phyloP scores from a whole-genome alignment of 2,797 vertebrate species.

The Arrhamphus sclerolepis region DNA sequence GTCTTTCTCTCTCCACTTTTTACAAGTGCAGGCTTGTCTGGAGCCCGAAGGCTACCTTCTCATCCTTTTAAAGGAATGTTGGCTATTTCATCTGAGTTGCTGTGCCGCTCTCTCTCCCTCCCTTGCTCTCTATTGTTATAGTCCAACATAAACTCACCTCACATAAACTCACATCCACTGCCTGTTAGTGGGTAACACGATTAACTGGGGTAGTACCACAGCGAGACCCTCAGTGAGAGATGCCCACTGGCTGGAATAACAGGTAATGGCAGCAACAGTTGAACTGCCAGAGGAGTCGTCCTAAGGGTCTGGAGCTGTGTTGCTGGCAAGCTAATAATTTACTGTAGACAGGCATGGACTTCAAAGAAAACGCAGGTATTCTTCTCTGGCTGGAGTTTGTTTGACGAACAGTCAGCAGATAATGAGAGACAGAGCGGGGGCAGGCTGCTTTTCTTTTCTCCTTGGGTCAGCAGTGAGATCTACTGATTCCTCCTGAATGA shows the following conservation, averaged over 20 bases:
- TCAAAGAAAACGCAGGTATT: slow-evolving; percentile 73
- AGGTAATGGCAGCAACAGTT: slow-evolving; percentile 51
- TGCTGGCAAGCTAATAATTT: slow-evolving; percentile 65
- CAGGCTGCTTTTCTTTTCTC: slow-evolving; percentile 41
- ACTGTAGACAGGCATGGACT: slow-evolving; percentile 58
- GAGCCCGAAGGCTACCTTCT: slow-evolving; percentile 74
- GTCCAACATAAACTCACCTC: slow-evolving; percentile 47
- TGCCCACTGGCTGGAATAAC: slow-evolving; percentile 48
- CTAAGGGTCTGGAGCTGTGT: slow-evolving; percentile 54
- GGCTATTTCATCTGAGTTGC: slow-evolving; percentile 65
- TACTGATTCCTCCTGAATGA: slow-evolving; percentile 51
- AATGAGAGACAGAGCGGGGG: slow-evolving; percentile 68
- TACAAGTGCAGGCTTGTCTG: slow-evolving; percentile 75
- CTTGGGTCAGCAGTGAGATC: slow-evolving; percentile 39
- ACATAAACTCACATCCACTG: slow-evolving; percentile 35
- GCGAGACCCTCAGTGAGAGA: slow-evolving; percentile 26
- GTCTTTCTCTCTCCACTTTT: slow-evolving; percentile 37
- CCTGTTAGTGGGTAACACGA: slow-evolving; percentile 24
- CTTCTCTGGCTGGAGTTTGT: slow-evolving; percentile 65
- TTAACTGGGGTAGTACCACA: slow-evolving; percentile 24
- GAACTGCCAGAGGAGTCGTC: slow-evolving; percentile 62
- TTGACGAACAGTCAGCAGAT: slow-evolving; percentile 63
- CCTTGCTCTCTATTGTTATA: slow-evolving; percentile 44
- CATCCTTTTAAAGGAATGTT: slow-evolving; percentile 80
- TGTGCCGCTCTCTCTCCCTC: slow-evolving; percentile 40